These are phyloP conservation scores for Zaprionus inermis DNA, from an alignment of 1,140 invertebrate species.

Conservation along the genomic window DNA sequence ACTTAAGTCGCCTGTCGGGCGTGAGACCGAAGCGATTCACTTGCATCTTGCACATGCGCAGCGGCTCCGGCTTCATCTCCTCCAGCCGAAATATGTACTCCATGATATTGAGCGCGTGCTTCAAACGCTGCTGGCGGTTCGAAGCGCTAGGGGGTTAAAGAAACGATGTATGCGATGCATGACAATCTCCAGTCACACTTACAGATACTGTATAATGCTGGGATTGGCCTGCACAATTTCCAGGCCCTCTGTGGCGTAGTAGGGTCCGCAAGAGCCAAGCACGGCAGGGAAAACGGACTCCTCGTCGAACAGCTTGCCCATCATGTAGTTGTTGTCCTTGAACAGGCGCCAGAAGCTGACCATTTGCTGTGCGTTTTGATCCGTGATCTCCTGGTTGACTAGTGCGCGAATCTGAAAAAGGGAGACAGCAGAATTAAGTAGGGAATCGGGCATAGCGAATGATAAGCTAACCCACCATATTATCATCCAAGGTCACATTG, in stretches of 20 bases:
- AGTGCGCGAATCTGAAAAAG: slow-evolving; percentile 63
- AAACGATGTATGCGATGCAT: neutral
- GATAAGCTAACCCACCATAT: slow-evolving; percentile 57
- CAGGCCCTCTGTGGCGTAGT: slow-evolving; percentile 75
- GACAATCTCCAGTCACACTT: slow-evolving; percentile 11
- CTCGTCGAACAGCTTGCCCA: slow-evolving; percentile 81
- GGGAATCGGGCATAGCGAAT: neutral
- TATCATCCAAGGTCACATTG: slow-evolving; percentile 81
- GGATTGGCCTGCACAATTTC: slow-evolving; percentile 70
- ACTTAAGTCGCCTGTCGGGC: slow-evolving; percentile 68
- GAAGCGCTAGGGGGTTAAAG: slow-evolving; percentile 45
- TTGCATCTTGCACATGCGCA: slow-evolving; percentile 80
- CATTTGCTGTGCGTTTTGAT: slow-evolving; percentile 77
- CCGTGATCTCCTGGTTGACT: slow-evolving; percentile 78
- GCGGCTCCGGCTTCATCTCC: slow-evolving; percentile 78
- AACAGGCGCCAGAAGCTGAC: slow-evolving; percentile 77
- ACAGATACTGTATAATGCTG: slow-evolving; percentile 75
- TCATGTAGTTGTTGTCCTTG: slow-evolving; percentile 82
- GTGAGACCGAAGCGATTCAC: slow-evolving; percentile 74
- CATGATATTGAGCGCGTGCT: slow-evolving; percentile 76
- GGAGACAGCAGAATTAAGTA: neutral
- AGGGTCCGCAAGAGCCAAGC: slow-evolving; percentile 74
- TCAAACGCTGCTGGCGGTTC: slow-evolving; percentile 73
- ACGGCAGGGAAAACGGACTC: slow-evolving; percentile 77
- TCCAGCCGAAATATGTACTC: slow-evolving; percentile 77